Base-by-base conservation (phyloP, 2,113 vertebrate genomes). In the Rhegmatorhina hoffmannsi region DNA sequence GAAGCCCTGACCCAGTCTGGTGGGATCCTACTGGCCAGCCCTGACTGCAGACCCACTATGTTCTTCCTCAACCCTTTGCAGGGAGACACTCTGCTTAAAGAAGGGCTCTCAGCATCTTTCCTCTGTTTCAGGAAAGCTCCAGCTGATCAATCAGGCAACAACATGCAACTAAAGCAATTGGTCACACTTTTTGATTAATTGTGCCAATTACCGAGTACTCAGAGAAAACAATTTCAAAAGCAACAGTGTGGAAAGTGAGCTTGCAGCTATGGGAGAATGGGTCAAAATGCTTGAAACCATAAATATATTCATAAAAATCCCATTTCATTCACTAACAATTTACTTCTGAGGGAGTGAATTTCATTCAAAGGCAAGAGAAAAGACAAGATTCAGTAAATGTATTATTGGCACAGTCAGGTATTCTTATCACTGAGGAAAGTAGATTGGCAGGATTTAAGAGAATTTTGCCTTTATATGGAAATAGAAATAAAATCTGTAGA, bases 281-380 rank as follows among this genome's bases (percentile, higher is more conserved):
- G 76, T 89, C 59, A 86, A 72, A 75, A 29, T 0, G 1, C 92
- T 64, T 53, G 43, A 86, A 94, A 89, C 72, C 72, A 60, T 62
- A 90, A 92, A 95, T 74, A 56, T 81, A 78, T 92, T 96, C 60
- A 86, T 68, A 86, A 87, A 93, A 93, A 78, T 7, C 16, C 28
- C 56, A 66, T 93, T 84, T 86, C 49, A 81, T 96, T 96, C 92
- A 90, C 64, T 91, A 86, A 58, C 69, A 81, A 66, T 87, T 94
- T 78, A 56, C 79, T 94, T 89, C 95, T 52, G 66, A 93, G 81
- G 63, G 76, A 68, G 15, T 44, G 59, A 78, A 72, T 84, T 93
- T 78, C 52, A 50, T 95, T 96, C 83, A 92, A 40, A 67, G 53
- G 72, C 40, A 33, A 49, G 46, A 92, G 33, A 53, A 94, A 80